Percentiles rank a stretch among this genome's conserved stretches.
phyloP scores from a whole-genome alignment of 2,888 invertebrate genomes.

The Oscheius sp. region DNA sequence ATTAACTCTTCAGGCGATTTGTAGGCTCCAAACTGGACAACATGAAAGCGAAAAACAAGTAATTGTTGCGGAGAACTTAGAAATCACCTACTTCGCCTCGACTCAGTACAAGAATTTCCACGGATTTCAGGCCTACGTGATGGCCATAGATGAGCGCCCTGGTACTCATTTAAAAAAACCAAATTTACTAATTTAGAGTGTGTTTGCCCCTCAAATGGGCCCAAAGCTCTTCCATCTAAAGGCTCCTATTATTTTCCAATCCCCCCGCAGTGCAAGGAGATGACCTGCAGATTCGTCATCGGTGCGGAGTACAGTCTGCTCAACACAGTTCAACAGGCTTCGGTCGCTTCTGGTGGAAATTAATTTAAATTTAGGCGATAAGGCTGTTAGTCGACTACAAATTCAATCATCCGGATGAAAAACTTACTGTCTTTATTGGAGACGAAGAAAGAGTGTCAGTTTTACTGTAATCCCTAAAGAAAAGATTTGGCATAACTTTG shows the following conservation, averaged over 20 bases:
- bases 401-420: too few relatives aligned
- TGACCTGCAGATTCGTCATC: neutral
- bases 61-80: neutral
- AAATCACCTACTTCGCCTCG: neutral
- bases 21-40: neutral
- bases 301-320: too few relatives aligned
- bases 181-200: neutral
- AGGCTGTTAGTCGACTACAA: too few relatives aligned
- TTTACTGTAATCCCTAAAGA: too few relatives aligned
- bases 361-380: too few relatives aligned
- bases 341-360: too few relatives aligned
- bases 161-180: too few relatives aligned
- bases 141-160: neutral
- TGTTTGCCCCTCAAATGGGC: conserved; percentile 1
- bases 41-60: neutral
- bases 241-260: conserved; percentile 4
- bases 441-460: too few relatives aligned
- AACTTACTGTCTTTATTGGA: too few relatives aligned
- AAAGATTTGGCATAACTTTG: too few relatives aligned
- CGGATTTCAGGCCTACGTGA: neutral
- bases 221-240: neutral
- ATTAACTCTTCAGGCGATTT: neutral
- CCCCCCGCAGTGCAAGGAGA: neutral
- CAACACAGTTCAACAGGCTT: too few relatives aligned
- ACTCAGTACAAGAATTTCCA: neutral